Percentiles rank a stretch among this genome's conserved stretches.
These are phyloP conservation scores for Galemys pyrenaicus DNA, from an alignment of 2,113 vertebrate genomes.

Conservation along the genomic window DNA sequence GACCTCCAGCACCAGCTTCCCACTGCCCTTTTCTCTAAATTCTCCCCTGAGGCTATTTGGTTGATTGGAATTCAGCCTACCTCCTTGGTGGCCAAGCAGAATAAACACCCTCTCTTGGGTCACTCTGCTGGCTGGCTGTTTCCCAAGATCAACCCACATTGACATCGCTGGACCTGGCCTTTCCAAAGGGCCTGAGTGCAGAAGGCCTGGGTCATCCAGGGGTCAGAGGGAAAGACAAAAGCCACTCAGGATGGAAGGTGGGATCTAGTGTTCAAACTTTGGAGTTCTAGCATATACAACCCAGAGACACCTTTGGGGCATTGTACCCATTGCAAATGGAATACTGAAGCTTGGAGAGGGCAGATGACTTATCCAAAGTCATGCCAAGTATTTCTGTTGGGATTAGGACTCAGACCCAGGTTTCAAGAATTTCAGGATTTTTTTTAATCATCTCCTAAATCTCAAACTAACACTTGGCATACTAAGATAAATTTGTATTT, in stretches of 20 bases:
- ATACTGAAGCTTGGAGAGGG: slow-evolving; percentile 18
- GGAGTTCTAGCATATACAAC: neutral
- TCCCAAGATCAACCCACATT: slow-evolving; percentile 46
- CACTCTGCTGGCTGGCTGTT: neutral
- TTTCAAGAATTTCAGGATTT: neutral
- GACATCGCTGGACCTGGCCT: neutral
- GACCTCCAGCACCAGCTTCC: slow-evolving; percentile 43
- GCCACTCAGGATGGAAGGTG: neutral
- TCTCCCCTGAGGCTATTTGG: slow-evolving; percentile 60
- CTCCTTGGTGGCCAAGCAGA: neutral
- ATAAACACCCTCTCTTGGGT: slow-evolving; percentile 6
- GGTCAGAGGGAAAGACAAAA: neutral
- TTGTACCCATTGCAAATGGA: neutral
- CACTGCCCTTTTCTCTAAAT: slow-evolving; percentile 53
- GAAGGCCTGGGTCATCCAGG: neutral
- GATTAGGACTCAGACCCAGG: neutral
- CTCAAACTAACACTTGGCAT: neutral
- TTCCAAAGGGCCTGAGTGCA: neutral
- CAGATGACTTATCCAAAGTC: neutral
- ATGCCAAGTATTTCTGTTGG: neutral
- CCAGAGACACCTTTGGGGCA: neutral
- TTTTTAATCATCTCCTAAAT: neutral
- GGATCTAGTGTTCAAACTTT: neutral
- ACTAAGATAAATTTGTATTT: neutral
- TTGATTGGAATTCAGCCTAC: neutral